Base-by-base conservation (phyloP, 2,797 vertebrate genomes). In the Takifugu ocellatus region DNA sequence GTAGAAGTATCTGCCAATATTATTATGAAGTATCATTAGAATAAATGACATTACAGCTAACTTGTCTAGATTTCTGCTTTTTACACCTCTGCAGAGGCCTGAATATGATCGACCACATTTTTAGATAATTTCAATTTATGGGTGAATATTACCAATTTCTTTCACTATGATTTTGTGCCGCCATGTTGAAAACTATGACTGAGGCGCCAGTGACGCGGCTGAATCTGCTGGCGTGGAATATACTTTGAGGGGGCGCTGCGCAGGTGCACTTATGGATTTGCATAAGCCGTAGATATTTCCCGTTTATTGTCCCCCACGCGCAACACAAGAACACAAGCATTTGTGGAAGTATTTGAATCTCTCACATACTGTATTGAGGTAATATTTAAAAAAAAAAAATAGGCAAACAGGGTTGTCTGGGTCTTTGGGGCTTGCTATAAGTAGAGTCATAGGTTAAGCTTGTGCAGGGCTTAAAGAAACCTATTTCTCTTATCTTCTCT, bases 401-500 rank as follows among this genome's bases (percentile, higher is more conserved):
- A 17, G 3, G 75, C 75, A 70, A 77, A 71, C 78, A 64, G 77
- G 79, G 75, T 72, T 75, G 74, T 70, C 66, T 69, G 70, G 76
- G 82, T 83, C 79, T 85, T 63, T 39, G 59, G 63, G 70, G 75
- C 70, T 82, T 75, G 79, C 83, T 87, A 83, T 89, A 89, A 89
- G 84, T 86, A 84, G 83, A 89, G 88, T 87, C 90, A 88, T 74
- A 89, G 91, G 91, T 93, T 90, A 91, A 91, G 88, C 86, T 77
- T 84, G 80, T 70, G 68, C 79, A 78, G 73, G 84, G 88, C 79
- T 88, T 88, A 90, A 85, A 85, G 83, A 90, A 91, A 90, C 87
- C 85, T 87, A 91, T 91, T 91, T 91, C 87, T 91, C 87, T 90
- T 92, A 90, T 92, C 90, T 90, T 74, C 54, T 54, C 74, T 83